Base-by-base conservation (phyloP, 2,113 vertebrate species). In the Cygnus buccinator region DNA sequence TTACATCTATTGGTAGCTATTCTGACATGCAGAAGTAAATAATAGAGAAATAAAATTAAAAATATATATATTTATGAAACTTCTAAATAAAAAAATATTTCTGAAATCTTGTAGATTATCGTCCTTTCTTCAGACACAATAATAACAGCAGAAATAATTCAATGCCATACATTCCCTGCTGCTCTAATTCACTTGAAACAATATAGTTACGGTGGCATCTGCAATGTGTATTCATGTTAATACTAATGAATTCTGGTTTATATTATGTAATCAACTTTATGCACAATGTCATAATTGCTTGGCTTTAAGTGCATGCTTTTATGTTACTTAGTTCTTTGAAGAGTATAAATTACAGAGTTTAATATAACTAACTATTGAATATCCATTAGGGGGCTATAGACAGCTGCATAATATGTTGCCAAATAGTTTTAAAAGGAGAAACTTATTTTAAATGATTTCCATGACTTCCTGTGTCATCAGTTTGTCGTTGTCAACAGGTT, bases 401-500 rank as follows among this genome's bases (percentile, higher is more conserved):
- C 35, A 48, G 20, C 58, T 90, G 26, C 20, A 68, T 48, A 67
- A 66, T 62, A 78, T 4, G 66, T 39, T 75, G 46, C 26, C 5
- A 1, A 81, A 79, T 12, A 83, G 7, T 55, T 89, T 87, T 33
- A 72, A 88, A 81, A 93, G 0, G 4, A 79, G 70, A 87, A 91
- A 57, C 0, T 55, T 57, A n/a, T 37, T 85, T 65, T 81, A 67
- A 37, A 62, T 76, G 0, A 65, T 29, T 93, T 89, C 54, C 37
- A n/a, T 18, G 41, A 71, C 65, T 82, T 90, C 48, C 48, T 68
- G 59, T 54, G 48, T 52, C 85, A 84, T 52, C 54, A 72, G 67
- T 95, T 94, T 81, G 71, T 79, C 74, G 84, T 94, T 81, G 71
- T 82, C 74, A 90, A 81, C 33, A 90, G n/a, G 44, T 86, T 83